Base-by-base conservation (phyloP, 1,140 invertebrate genomes). In the Oncopodura yosiiana region DNA sequence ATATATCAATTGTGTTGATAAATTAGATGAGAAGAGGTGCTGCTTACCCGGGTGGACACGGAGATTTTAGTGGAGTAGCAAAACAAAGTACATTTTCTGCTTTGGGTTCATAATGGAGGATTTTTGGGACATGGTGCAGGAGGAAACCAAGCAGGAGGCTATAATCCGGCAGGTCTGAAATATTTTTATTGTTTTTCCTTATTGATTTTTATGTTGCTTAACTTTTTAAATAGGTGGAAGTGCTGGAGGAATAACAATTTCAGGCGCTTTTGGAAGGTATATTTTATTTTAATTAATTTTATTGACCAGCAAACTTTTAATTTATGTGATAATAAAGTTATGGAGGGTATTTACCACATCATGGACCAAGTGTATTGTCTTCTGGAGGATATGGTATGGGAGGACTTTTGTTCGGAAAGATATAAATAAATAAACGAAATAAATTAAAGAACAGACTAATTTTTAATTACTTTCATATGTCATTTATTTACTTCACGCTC, bases 21-120 rank as follows among this genome's bases (percentile, higher is more conserved):
- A n/a, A n/a, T n/a, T n/a, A 53, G 56, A 36, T 48, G 16, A 52
- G 36, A 49, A 27, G 56, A 29, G 57, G 57, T 18, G 51, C 52
- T 32, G 57, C 57, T 0, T 54, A 55, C 41, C 34, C 57, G n/a
- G 52, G 51, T 1, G 52, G 52, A 2, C 49, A 60, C 24, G 49
- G 49, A 5, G 57, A 60, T 36, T 60, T 60, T 16, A 60, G 57
- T 46, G 57, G 57, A 23, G 57, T 60, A 2, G 57, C 57, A 14
- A 51, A 51, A 30, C 27, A 37, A 23, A 53, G 50, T 27, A 58
- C 56, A 19, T 58, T 58, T 44, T 27, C 57, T n/a, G 27, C 57
- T 32, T 36, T 60, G 12, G 57, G 57, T 9, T 19, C 39, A 4
- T 60, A n/a, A 60, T 24, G 57, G 57, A 9, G 57, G 57, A 1